phyloP scores from a whole-genome alignment of 2,888 invertebrate species.

The Clitarchus hookeri region DNA sequence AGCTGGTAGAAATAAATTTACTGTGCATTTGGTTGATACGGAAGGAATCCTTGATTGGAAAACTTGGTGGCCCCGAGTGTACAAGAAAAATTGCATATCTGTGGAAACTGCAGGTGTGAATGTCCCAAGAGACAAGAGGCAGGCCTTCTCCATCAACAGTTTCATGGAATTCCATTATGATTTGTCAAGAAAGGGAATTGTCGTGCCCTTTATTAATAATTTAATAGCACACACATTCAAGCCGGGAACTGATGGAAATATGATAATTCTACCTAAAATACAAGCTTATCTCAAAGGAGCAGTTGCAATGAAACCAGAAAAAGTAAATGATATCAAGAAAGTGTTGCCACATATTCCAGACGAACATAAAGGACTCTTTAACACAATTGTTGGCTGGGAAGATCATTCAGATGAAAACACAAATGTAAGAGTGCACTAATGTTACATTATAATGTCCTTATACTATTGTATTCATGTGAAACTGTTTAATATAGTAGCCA shows the following conservation, averaged over 20 bases:
- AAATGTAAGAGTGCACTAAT: not conserved
- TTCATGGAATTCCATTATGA: conserved; percentile 11
- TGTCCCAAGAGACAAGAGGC: conserved; percentile 16
- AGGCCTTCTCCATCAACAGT: conserved; percentile 19
- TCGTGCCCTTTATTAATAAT: not conserved
- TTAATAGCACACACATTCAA: not conserved
- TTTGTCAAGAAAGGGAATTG: not conserved
- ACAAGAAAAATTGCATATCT: conserved; percentile 17
- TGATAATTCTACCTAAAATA: not conserved
- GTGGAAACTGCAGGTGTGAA: conserved; percentile 7
- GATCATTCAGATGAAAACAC: not conserved
- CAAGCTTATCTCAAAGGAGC: conserved; percentile 10
- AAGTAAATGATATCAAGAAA: not conserved
- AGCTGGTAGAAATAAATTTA: not conserved
- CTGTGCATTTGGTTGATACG: conserved; percentile 6
- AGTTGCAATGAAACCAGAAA: not conserved
- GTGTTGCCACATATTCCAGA: not conserved
- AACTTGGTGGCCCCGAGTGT: not conserved
- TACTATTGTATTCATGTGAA: too few species aligned
- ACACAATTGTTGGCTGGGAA: not conserved
- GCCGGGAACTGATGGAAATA: not conserved
- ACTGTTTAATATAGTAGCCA: too few species aligned
- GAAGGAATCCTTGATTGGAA: conserved; percentile 15
- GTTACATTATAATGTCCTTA: too few species aligned
- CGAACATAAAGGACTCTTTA: not conserved